Evolutionary conservation across 2,797 vertebrate species (phyloP), one percentile per base, ranked within the genome.

Genomic region (Neosilurus mollespiculum): DNA sequence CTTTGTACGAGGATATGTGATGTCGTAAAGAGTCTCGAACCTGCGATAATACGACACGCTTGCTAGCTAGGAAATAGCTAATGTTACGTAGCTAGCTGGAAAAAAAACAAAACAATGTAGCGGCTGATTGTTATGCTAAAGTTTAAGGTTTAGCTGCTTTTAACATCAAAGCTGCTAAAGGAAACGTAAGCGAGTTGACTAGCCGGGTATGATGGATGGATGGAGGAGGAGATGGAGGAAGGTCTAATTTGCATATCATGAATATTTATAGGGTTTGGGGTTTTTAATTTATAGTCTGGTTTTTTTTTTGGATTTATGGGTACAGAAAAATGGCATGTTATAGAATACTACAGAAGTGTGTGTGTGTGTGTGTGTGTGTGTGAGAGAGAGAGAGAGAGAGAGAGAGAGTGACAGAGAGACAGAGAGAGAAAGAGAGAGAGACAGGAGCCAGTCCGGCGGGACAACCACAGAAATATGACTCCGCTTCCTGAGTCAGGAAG

Each of bases 401-500:
- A 37, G 66, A 37, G n/a, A 43, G n/a, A 67, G 34, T n/a, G 51
- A 56, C 14, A 18, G 34, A 61, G n/a, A 61, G 58, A 61, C 16
- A 61, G 58, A 22, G 58, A 61, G 58, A 61, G 58, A 61, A 18
- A 62, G 59, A 62, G 14, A 61, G 9, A 51, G 66, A 85, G 77
- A 84, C 76, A 88, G 85, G 81, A 86, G 85, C 82, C 85, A 83
- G 85, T 80, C 81, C 53, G 65, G 73, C 79, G 83, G 81, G 81
- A 78, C 37, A 18, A 77, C 85, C 79, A 72, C 78, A 84, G 85
- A 85, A 88, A 85, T 86, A 67, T 75, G 84, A 88, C 85, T 85
- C 83, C 81, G 70, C 64, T 88, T 88, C 87, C 87, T 88, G 85
- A 83, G 67, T 83, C 85, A 88, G 83, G 83, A 88, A 88, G 81